These are phyloP conservation scores for Chiridota heheva DNA, from an alignment of 35 echinoderm and acorn worm genomes.

Conservation along the genomic window DNA sequence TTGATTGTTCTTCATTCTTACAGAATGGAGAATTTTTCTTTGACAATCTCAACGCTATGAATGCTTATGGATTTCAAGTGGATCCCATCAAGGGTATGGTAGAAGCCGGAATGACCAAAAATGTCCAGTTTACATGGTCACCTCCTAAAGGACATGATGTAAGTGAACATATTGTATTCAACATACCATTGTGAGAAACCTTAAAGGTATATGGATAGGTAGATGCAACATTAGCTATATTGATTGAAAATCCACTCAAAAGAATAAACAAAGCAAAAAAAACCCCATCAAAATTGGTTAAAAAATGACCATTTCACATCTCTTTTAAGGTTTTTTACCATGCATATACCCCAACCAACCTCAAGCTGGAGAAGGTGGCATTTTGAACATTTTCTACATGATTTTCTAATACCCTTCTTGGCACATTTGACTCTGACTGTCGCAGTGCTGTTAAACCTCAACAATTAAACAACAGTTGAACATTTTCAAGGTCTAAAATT, in stretches of 20 bases:
- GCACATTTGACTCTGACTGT: too few relatives aligned
- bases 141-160: slow-evolving; percentile 97
- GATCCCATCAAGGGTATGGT: slow-evolving; percentile 88
- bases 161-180: slow-evolving; percentile 15
- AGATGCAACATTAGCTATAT: neutral
- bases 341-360: neutral
- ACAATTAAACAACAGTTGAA: too few relatives aligned
- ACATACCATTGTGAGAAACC: neutral
- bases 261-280: neutral
- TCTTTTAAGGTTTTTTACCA: neutral
- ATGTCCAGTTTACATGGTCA: slow-evolving; percentile 73
- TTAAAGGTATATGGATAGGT: neutral
- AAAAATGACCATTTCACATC: neutral
- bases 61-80: slow-evolving; percentile 73
- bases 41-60: slow-evolving; percentile 70
- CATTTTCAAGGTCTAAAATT: too few relatives aligned
- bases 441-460: too few relatives aligned
- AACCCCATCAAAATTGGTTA: neutral
- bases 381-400: too few relatives aligned
- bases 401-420: too few relatives aligned
- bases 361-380: too few relatives aligned
- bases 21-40: slow-evolving; percentile 99
- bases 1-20: neutral
- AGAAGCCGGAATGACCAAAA: slow-evolving; percentile 79
- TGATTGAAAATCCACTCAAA: too few relatives aligned